These are phyloP conservation scores for Amblyornis subalaris DNA, from an alignment of 2,113 vertebrate species.

Conservation along the genomic window DNA sequence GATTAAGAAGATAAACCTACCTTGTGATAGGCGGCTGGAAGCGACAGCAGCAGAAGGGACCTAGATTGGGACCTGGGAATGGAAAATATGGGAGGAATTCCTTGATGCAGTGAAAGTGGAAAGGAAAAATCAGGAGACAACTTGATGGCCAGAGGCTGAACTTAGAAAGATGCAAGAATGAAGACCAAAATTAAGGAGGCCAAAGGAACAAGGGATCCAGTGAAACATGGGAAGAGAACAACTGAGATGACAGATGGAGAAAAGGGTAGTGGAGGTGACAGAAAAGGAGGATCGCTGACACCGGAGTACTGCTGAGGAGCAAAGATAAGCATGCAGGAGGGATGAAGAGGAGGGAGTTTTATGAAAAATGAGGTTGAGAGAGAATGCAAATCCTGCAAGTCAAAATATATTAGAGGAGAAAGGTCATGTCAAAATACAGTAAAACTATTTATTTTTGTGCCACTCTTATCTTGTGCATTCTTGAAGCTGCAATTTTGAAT, in stretches of 20 bases:
- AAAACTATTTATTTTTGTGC: constrained; percentile 38
- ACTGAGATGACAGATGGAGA: not conserved
- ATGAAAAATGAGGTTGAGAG: constrained; percentile 1
- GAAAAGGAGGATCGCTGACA: not conserved
- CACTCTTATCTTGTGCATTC: not conserved
- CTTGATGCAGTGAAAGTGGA: not conserved
- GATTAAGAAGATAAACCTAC: not conserved
- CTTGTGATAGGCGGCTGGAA: not conserved
- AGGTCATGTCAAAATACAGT: constrained; percentile 26
- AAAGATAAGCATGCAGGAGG: not conserved
- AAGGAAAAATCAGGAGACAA: not conserved
- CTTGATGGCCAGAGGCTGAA: not conserved
- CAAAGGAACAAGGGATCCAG: not conserved
- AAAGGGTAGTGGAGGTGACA: not conserved
- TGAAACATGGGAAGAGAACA: not conserved
- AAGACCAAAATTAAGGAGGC: not conserved
- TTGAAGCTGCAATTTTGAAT: constrained; percentile 4
- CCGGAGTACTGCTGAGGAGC: not conserved
- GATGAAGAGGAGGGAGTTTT: not conserved
- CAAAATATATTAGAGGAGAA: constrained; percentile 29
- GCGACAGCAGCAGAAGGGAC: not conserved
- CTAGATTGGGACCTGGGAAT: not conserved
- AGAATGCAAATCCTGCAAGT: constrained; percentile 18
- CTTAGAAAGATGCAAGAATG: not conserved
- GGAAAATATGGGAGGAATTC: not conserved